Evolutionary conservation across 2,888 invertebrate genomes (phyloP).

Genomic region (Eurois occulta): DNA sequence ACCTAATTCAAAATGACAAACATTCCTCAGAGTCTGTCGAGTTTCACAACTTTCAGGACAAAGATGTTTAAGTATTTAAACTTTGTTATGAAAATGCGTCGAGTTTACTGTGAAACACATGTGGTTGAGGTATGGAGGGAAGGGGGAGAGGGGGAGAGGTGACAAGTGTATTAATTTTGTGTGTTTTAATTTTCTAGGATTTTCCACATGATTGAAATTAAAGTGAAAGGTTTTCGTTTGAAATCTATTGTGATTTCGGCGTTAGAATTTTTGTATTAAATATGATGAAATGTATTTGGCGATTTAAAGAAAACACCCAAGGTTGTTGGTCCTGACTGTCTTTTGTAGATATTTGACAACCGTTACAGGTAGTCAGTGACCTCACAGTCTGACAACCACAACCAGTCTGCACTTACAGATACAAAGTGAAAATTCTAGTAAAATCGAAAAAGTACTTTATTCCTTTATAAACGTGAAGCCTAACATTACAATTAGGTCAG

Average conservation of each 20-base stretch:
- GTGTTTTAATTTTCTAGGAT: conserved; percentile 9
- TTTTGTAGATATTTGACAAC: background rate
- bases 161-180: background rate
- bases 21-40: conserved; percentile 35
- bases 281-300: background rate
- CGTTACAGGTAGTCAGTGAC: too few species aligned
- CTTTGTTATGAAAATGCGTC: conserved; percentile 53
- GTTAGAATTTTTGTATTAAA: background rate
- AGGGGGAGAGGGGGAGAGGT: background rate
- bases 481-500: background rate
- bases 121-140: conserved; percentile 17
- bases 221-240: background rate
- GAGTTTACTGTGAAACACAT: conserved; percentile 43
- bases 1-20: conserved; percentile 48
- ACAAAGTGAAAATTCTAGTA: background rate
- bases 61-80: conserved; percentile 55
- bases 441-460: background rate
- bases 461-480: background rate
- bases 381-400: too few species aligned
- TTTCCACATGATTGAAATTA: background rate
- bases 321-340: background rate
- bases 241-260: background rate
- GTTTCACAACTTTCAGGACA: conserved; percentile 40
- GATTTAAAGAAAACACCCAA: background rate
- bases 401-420: too few species aligned